Evolutionary conservation across 2,113 vertebrate genomes (phyloP), one percentile per base, ranked within the genome.

Genomic region (Nanger granti): DNA sequence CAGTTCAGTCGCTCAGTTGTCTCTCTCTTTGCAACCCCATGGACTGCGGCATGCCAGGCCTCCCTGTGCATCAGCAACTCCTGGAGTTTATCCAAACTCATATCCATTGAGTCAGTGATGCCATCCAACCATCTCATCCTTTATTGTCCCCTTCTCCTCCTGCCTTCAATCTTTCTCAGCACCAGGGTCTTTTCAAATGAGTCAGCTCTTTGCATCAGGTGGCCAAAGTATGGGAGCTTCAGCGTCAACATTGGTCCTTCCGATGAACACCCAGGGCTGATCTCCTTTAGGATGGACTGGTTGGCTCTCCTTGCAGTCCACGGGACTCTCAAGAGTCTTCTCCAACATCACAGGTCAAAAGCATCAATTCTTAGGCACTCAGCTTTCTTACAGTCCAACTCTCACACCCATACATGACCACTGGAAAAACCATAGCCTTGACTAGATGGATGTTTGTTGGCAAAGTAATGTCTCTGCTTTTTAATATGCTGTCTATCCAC

Each of bases 401-500:
- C 66, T 73, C 0, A 37, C 18, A 73, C 37, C 18, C 9, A 6
- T 12, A 73, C 66, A 11, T 73, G 66, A 73, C 66, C 1, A 37
- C n/a, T 37, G 18, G n/a, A 22, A 73, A 37, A 37, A 22, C n/a
- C n/a, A 73, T 37, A 73, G 18, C 66, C 18, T 37, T 37, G n/a
- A 69, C 66, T 69, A 69, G 18, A 11, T 1, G 34, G 34, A 37
- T 2, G 1, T 69, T 69, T 69, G 66, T 69, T 69, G 9, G n/a
- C n/a, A 73, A 73, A 73, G 66, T 22, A 37, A 37, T 73, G 34
- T 73, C n/a, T 73, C 66, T 73, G 66, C 34, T 73, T 37, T 37
- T 73, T 3, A 73, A 73, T 73, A 22, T 37, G n/a, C 66, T 73
- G 4, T 73, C 9, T 22, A 24, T n/a, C 99, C 5, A 92, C 99